These are phyloP conservation scores for Tragelaphus oryx DNA, from an alignment of 2,797 vertebrate species.

Conservation along the genomic window DNA sequence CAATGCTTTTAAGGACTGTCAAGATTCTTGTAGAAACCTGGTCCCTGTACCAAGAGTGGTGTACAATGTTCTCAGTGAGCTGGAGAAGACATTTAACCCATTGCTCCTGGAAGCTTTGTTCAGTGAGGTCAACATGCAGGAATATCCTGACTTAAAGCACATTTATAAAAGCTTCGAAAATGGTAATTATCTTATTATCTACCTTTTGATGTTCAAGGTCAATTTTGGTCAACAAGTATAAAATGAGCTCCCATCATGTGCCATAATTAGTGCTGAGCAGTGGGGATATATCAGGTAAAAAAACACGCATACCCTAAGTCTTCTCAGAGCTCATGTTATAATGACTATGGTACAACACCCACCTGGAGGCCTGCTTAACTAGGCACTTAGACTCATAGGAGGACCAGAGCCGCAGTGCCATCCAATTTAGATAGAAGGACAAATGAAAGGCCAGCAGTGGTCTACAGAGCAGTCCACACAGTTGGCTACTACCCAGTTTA, in stretches of 20 bases:
- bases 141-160: conserved; percentile 26
- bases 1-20: conserved; percentile 45
- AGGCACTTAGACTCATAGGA: background rate
- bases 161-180: background rate
- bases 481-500: background rate
- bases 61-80: conserved; percentile 6
- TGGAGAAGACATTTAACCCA: conserved; percentile 1
- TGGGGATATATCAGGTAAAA: background rate
- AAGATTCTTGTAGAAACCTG: background rate
- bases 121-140: background rate
- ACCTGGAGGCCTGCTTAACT: background rate
- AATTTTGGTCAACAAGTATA: background rate
- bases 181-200: conserved; percentile 30
- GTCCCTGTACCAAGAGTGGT: background rate
- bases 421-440: background rate
- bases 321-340: background rate
- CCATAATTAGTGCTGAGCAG: background rate
- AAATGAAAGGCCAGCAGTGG: background rate
- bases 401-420: background rate
- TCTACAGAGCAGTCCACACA: background rate
- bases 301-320: accelerated
- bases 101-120: background rate
- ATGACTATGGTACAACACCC: background rate
- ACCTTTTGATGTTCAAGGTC: background rate
- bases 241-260: background rate